Evolutionary conservation across 2,888 invertebrate species (phyloP).

Genomic region (Leptopilina drosophilae): DNA sequence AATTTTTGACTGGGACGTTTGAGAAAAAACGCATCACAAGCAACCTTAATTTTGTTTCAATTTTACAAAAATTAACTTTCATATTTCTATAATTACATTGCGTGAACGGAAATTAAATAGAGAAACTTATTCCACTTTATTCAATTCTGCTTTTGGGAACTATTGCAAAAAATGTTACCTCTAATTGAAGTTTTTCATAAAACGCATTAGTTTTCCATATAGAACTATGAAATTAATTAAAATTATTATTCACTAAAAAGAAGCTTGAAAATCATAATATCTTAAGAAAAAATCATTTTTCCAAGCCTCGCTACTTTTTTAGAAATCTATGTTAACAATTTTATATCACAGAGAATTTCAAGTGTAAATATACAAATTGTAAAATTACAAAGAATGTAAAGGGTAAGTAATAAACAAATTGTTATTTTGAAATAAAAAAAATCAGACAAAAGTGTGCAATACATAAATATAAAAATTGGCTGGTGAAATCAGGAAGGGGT

Average conservation of each 20-base stretch:
- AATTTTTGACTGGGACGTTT: too few relatives aligned
- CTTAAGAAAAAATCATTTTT: background rate
- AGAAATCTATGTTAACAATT: slow-evolving; percentile 3
- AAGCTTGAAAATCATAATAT: background rate
- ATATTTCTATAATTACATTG: background rate
- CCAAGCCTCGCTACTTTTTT: background rate
- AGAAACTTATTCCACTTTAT: background rate
- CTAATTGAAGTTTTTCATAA: background rate
- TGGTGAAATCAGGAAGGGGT: slow-evolving; percentile 58
- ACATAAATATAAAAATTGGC: background rate
- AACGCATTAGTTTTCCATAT: background rate
- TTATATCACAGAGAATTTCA: background rate
- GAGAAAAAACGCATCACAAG: too few relatives aligned
- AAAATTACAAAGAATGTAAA: background rate
- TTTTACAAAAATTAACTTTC: background rate
- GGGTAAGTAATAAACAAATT: background rate
- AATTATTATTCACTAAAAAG: background rate
- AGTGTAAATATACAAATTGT: too few relatives aligned
- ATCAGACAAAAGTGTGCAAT: slow-evolving; percentile 19
- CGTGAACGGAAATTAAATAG: background rate
- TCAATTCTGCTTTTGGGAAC: background rate
- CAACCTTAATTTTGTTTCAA: background rate
- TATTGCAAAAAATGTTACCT: too few relatives aligned
- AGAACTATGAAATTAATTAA: slow-evolving; percentile 1
- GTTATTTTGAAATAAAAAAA: slow-evolving; percentile 1